Percentiles rank a stretch among this genome's conserved stretches.
Evolutionary conservation across 2,797 vertebrate genomes (phyloP).

Genomic region (Buceros bicornis): DNA sequence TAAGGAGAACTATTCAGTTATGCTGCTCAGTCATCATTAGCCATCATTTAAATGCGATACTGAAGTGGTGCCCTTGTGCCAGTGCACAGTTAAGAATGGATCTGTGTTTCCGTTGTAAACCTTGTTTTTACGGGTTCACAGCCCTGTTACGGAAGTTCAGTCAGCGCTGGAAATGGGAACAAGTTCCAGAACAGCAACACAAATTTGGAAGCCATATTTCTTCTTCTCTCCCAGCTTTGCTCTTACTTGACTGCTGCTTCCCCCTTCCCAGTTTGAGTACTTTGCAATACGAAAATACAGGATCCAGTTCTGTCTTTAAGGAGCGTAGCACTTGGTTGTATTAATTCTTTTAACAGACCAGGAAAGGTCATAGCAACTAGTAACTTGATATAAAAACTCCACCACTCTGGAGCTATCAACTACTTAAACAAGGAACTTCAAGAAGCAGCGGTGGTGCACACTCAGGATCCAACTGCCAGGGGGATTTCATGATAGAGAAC

Average conservation of each 20-base stretch:
- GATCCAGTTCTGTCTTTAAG: background rate
- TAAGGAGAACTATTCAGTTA: conserved; percentile 18
- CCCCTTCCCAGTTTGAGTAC: background rate
- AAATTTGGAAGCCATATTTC: background rate
- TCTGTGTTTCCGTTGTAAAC: background rate
- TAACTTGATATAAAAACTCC: background rate
- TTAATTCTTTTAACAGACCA: background rate
- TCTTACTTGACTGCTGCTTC: background rate
- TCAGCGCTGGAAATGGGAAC: background rate
- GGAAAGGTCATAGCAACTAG: background rate
- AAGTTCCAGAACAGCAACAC: background rate
- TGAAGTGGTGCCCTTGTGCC: background rate
- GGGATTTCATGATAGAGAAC: background rate
- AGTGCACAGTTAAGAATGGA: background rate
- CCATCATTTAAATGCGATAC: conserved; percentile 5
- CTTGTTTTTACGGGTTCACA: conserved; percentile 1
- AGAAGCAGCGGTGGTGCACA: background rate
- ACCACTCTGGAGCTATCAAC: background rate
- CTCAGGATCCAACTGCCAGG: background rate
- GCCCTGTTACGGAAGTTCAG: background rate
- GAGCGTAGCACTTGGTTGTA: background rate
- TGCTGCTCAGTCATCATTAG: background rate
- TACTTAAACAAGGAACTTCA: background rate
- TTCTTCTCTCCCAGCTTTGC: background rate
- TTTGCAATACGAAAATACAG: background rate